Conservation (phyloP, 1,140 invertebrate genomes). For the Sinonovacula constricta region DNA sequence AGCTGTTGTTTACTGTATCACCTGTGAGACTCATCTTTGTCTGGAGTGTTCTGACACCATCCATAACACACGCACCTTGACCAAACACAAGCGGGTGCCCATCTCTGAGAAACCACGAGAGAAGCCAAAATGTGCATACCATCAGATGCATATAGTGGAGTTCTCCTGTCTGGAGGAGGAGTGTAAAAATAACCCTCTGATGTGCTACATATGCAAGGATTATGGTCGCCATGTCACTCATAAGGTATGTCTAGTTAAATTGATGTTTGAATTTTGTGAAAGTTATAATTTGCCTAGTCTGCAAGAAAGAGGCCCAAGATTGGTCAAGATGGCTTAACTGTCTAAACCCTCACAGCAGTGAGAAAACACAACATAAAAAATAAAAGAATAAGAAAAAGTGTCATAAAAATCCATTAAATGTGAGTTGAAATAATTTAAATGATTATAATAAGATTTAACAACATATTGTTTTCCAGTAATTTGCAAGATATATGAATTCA, state of each 20-base stretch:
- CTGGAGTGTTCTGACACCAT: constrained; percentile 81
- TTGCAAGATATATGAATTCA: no score
- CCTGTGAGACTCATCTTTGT: constrained; percentile 82
- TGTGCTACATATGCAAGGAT: constrained; percentile 84
- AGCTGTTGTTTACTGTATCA: constrained; percentile 83
- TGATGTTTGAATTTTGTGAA: no score
- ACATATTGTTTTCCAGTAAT: no score
- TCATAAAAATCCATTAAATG: no score
- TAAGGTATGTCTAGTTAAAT: constrained; percentile 76
- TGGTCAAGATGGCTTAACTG: no score
- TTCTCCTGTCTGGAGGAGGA: constrained; percentile 83
- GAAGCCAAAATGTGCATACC: constrained; percentile 82
- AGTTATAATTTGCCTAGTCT: no score
- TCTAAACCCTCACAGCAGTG: no score
- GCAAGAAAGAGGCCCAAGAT: no score
- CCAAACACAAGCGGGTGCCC: constrained; percentile 82
- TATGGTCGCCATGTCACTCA: constrained; percentile 82
- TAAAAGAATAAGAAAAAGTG: no score
- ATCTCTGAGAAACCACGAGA: constrained; percentile 83
- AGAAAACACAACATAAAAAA: no score
- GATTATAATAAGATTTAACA: no score
- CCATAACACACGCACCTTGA: constrained; percentile 82
- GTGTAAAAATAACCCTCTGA: constrained; percentile 80
- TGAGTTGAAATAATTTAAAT: no score
- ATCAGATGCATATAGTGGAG: constrained; percentile 82